A percentile compares a stretch with the other conserved stretches of the same genome.
phyloP scores from a whole-genome alignment of 2,113 vertebrate genomes.

The Synchiropus splendidus region DNA sequence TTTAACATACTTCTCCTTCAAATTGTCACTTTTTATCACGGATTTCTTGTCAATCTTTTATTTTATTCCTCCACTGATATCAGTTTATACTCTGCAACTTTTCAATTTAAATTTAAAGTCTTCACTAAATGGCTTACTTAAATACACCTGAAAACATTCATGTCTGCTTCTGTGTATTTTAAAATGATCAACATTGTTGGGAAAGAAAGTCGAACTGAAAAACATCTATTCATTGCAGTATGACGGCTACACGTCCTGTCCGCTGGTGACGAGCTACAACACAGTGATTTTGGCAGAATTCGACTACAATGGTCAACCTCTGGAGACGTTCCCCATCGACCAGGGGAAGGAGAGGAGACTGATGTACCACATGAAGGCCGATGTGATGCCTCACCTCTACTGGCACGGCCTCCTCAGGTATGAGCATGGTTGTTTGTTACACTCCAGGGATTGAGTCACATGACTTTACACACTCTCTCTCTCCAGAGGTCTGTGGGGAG shows the following conservation, averaged over 20 bases:
- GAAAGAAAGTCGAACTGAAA: too few species aligned
- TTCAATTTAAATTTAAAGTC: too few species aligned
- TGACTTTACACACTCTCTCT: background rate
- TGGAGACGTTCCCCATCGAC: slow-evolving; percentile 95
- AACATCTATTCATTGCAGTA: slow-evolving; percentile 64
- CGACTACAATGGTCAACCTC: slow-evolving; percentile 77
- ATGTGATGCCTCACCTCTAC: slow-evolving; percentile 90
- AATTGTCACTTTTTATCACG: too few species aligned
- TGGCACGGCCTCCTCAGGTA: slow-evolving; percentile 88
- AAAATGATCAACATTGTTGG: too few species aligned
- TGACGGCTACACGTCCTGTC: slow-evolving; percentile 94
- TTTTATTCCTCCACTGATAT: too few species aligned
- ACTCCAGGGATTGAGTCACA: slow-evolving; percentile 82
- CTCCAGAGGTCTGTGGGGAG: slow-evolving; percentile 88
- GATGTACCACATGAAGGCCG: slow-evolving; percentile 93
- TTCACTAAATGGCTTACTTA: too few species aligned
- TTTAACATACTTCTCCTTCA: too few species aligned
- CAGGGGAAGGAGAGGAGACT: slow-evolving; percentile 82
- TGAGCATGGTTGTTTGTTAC: too few species aligned
- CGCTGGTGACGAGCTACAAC: slow-evolving; percentile 84
- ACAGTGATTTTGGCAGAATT: slow-evolving; percentile 91
- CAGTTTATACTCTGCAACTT: too few species aligned
- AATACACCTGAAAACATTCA: too few species aligned
- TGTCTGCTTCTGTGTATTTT: too few species aligned
- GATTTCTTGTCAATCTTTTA: too few species aligned